Percentiles rank a stretch among this genome's conserved stretches.
Conservation (phyloP, 2,113 vertebrate species). For the Hemiscyllium ocellatum region DNA sequence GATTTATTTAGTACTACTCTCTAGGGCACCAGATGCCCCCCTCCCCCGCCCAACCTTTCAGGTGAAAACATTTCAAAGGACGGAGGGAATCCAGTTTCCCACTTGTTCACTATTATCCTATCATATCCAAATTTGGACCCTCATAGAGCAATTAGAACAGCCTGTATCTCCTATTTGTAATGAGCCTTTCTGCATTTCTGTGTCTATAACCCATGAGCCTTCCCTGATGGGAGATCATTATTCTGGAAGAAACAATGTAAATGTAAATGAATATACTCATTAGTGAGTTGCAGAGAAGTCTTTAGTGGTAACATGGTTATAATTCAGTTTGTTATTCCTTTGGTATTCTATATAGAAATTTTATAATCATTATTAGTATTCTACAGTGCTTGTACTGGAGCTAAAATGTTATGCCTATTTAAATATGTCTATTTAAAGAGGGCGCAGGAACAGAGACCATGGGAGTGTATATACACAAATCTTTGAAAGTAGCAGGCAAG, state of each 20-base stretch:
- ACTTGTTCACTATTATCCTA: conserved; percentile 97
- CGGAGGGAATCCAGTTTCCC: conserved; percentile 73
- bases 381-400: conserved; percentile 73
- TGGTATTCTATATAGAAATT: conserved; percentile 75
- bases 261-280: conserved; percentile 99
- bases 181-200: conserved; percentile 98
- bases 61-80: conserved; percentile 84
- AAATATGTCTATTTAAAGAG: conserved; percentile 31
- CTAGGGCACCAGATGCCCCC: no score
- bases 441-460: conserved; percentile 1
- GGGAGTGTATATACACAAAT: not conserved
- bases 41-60: not conserved
- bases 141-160: conserved; percentile 98
- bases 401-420: conserved; percentile 75
- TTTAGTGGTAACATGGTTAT: conserved; percentile 76
- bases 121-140: conserved; percentile 99
- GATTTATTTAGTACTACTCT: not conserved
- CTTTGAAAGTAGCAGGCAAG: conserved; percentile 15
- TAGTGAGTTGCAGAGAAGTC: conserved; percentile 97
- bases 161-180: conserved; percentile 98
- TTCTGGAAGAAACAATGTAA: conserved; percentile 99
- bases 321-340: conserved; percentile 87
- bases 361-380: conserved; percentile 91
- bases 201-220: conserved; percentile 99
- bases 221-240: conserved; percentile 99